A percentile compares a stretch with the other conserved stretches of the same genome.
These are phyloP conservation scores for Penaeus chinensis DNA, from an alignment of 1,140 invertebrate genomes.

Conservation along the genomic window DNA sequence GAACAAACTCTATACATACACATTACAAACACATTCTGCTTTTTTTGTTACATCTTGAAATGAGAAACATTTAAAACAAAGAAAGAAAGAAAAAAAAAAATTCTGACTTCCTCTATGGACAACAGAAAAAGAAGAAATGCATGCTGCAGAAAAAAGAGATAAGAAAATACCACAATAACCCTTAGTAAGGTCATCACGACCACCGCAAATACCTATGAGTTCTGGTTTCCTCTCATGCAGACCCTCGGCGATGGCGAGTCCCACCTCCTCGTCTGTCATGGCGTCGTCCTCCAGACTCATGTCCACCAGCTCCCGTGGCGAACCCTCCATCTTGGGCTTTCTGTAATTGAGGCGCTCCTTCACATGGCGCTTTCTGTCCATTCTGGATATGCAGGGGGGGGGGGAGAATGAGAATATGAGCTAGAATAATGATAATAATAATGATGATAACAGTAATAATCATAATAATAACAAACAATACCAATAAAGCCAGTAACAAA, in stretches of 20 bases:
- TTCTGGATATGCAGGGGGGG: background rate
- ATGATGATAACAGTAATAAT: too few species aligned
- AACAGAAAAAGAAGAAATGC: too few species aligned
- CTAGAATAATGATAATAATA: background rate
- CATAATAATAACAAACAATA: too few species aligned
- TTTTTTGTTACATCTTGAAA: too few species aligned
- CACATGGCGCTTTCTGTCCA: conserved; percentile 37
- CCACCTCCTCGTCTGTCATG: conserved; percentile 25
- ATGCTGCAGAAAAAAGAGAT: too few species aligned
- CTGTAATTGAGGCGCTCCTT: conserved; percentile 13
- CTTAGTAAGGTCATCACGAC: background rate
- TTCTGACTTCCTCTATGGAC: too few species aligned
- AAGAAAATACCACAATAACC: too few species aligned
- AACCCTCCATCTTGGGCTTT: conserved; percentile 27
- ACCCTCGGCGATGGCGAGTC: conserved; percentile 13
- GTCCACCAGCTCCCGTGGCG: conserved; percentile 29
- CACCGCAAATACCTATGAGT: conserved; percentile 17
- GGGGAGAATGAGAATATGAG: background rate
- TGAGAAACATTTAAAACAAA: too few species aligned
- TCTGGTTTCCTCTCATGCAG: conserved; percentile 42
- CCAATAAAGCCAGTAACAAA: too few species aligned
- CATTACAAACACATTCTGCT: too few species aligned
- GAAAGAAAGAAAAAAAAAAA: too few species aligned
- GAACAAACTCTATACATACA: too few species aligned
- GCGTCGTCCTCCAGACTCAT: background rate